Conservation (phyloP, 2,888 invertebrate species). For the Crocallis elinguaria region DNA sequence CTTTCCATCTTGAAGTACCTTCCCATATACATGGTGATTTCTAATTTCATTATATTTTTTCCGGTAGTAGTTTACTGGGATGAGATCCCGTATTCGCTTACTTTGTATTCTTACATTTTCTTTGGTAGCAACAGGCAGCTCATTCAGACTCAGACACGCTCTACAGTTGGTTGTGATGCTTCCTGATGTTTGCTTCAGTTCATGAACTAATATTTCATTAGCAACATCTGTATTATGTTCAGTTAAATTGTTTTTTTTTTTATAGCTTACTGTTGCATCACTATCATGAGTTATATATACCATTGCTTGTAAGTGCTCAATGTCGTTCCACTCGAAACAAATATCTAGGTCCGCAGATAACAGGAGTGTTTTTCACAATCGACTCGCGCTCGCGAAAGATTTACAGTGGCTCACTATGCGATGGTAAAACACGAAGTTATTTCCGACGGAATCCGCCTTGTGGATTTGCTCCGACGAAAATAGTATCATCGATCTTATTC, state of each 20-base stretch:
- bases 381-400: slow-evolving; percentile 71
- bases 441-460: slow-evolving; percentile 79
- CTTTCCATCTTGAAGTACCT: neutral
- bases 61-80: neutral
- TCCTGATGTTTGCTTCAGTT: slow-evolving; percentile 23
- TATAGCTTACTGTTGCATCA: slow-evolving; percentile 43
- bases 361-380: slow-evolving; percentile 71
- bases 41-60: neutral
- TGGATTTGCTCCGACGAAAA: slow-evolving; percentile 76
- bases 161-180: slow-evolving; percentile 28
- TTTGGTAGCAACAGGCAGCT: neutral
- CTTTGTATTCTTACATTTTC: neutral
- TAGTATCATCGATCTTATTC: slow-evolving; percentile 80
- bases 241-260: slow-evolving; percentile 39
- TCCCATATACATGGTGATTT: neutral
- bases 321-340: slow-evolving; percentile 48
- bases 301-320: slow-evolving; percentile 48
- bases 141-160: neutral
- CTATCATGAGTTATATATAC: slow-evolving; percentile 48
- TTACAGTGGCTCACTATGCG: slow-evolving; percentile 62
- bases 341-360: slow-evolving; percentile 53
- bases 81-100: too few species aligned
- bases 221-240: slow-evolving; percentile 44
- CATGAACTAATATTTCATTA: slow-evolving; percentile 31
- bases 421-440: slow-evolving; percentile 75